phyloP scores from a whole-genome alignment of 2,113 vertebrate genomes.

The Cathartes aura region DNA sequence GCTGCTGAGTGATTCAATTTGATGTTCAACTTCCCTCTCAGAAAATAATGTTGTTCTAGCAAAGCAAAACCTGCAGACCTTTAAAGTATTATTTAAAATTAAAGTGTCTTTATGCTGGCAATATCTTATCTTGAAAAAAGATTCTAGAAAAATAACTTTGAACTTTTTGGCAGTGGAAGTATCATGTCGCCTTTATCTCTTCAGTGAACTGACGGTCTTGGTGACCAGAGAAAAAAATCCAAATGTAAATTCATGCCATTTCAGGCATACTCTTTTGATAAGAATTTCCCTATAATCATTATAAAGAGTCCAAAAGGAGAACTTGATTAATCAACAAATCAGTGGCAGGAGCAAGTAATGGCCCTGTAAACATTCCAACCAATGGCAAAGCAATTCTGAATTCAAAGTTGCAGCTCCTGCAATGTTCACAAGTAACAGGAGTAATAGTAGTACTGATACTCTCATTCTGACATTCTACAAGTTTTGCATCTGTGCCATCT shows the following conservation, averaged over 20 bases:
- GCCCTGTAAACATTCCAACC: background rate
- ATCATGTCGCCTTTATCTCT: background rate
- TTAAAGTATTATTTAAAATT: background rate
- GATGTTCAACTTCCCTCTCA: background rate
- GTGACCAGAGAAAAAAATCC: background rate
- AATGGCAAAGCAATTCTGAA: background rate
- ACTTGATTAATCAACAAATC: background rate
- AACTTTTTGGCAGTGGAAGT: background rate
- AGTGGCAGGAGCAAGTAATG: background rate
- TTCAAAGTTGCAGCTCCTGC: background rate
- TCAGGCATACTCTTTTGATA: background rate
- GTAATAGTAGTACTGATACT: background rate
- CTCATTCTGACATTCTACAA: background rate
- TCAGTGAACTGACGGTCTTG: background rate
- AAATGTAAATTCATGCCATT: rapidly evolving
- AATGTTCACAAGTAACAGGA: background rate
- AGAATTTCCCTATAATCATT: background rate
- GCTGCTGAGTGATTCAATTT: background rate
- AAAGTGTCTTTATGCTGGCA: background rate
- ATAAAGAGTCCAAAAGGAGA: background rate
- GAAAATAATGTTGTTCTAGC: background rate
- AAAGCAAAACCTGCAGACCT: background rate
- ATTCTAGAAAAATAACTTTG: background rate
- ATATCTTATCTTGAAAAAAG: background rate
- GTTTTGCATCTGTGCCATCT: background rate